These are phyloP conservation scores for Spicauda simplicius DNA, from an alignment of 2,888 invertebrate species.

Conservation along the genomic window DNA sequence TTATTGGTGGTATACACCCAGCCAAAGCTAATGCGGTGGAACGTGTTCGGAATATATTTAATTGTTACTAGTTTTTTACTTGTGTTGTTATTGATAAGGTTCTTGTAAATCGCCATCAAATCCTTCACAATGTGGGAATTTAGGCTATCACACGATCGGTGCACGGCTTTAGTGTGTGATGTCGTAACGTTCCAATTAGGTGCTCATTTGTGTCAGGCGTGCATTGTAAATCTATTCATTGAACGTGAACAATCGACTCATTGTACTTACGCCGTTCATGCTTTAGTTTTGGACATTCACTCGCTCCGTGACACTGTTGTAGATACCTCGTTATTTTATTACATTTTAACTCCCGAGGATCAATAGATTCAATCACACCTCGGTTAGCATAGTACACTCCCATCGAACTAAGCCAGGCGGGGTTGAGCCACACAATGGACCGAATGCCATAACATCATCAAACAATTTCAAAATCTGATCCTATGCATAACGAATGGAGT, in stretches of 20 bases:
- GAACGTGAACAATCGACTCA: conserved; percentile 69
- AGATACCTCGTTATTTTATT: conserved; percentile 47
- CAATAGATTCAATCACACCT: conserved; percentile 75
- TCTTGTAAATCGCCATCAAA: conserved; percentile 23
- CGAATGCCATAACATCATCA: conserved; percentile 80
- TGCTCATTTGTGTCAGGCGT: conserved; percentile 80
- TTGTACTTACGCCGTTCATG: conserved; percentile 61
- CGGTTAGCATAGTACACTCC: conserved; percentile 80
- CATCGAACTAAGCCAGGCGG: conserved; percentile 77
- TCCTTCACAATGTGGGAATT: conserved; percentile 39
- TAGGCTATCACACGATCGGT: conserved; percentile 58
- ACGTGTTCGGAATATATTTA: neutral
- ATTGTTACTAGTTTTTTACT: neutral
- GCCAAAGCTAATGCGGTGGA: neutral
- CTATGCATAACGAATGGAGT: conserved; percentile 82
- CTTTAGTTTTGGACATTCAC: conserved; percentile 63
- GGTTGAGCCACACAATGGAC: conserved; percentile 63
- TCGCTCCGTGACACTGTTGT: conserved; percentile 45
- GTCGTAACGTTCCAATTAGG: conserved; percentile 82
- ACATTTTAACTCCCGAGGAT: conserved; percentile 49
- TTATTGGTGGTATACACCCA: neutral
- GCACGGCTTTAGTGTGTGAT: conserved; percentile 68
- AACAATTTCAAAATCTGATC: conserved; percentile 83
- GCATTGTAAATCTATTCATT: conserved; percentile 75
- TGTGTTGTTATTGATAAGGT: conserved; percentile 7